Percentiles rank a stretch among this genome's conserved stretches.
These are phyloP conservation scores for Cybosia mesomella DNA, from an alignment of 2,888 invertebrate genomes.

Conservation along the genomic window DNA sequence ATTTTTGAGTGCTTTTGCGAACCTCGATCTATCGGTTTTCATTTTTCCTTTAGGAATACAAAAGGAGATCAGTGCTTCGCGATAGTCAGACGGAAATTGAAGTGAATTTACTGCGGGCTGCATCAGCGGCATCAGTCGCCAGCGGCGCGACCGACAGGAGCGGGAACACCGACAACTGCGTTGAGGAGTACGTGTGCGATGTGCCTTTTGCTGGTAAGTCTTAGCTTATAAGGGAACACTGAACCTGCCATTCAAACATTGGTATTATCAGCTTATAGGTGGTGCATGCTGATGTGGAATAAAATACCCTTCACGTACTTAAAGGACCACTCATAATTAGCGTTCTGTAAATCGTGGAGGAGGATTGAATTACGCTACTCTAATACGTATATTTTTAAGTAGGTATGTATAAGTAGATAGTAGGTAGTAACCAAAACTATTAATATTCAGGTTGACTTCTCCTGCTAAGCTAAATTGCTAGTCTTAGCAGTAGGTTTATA, in stretches of 20 bases:
- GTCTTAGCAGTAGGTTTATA: too few relatives aligned
- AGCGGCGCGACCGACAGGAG: conserved; percentile 93
- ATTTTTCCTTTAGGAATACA: conserved; percentile 89
- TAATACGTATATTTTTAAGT: too few relatives aligned
- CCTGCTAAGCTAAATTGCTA: too few relatives aligned
- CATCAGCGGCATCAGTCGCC: conserved; percentile 91
- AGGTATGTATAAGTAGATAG: too few relatives aligned
- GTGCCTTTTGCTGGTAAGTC: conserved; percentile 94
- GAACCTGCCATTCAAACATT: not conserved
- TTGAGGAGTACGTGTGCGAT: conserved; percentile 95
- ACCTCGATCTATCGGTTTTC: not conserved
- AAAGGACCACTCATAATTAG: not conserved
- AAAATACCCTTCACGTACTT: not conserved
- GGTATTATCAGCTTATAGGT: not conserved
- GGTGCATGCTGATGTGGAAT: not conserved
- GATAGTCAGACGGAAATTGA: conserved; percentile 95
- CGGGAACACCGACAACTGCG: conserved; percentile 93
- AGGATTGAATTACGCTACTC: too few relatives aligned
- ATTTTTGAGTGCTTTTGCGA: too few relatives aligned
- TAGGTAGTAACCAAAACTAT: too few relatives aligned
- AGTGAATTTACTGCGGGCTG: conserved; percentile 91
- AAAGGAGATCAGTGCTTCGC: conserved; percentile 90
- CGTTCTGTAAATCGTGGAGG: not conserved
- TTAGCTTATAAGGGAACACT: conserved; percentile 14
- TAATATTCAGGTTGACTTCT: too few relatives aligned